Evolutionary conservation across 2,113 vertebrate genomes (phyloP), one percentile per base, ranked within the genome.

Genomic region (Mastomys natalensis): DNA sequence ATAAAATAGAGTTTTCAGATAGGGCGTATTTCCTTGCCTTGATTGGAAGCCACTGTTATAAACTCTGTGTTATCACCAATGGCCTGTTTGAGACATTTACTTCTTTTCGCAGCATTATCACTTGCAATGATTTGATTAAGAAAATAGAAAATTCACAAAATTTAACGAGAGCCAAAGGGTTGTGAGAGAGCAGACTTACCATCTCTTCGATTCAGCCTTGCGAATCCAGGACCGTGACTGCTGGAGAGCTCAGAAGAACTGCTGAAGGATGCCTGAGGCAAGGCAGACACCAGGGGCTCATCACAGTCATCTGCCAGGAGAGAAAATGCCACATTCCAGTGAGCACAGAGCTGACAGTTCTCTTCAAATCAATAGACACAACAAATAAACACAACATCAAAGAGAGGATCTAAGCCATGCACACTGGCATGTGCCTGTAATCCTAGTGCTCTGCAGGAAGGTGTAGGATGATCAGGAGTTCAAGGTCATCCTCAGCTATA

Each of bases 121-220:
- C 11, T 58, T 73, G 51, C 9, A 55, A 84, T 89, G 29, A 77
- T 81, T 93, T 86, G n/a, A 90, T 21, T 84, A 89, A 40, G 51
- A 73, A 43, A 93, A 80, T 72, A 3, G 31, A 84, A 96, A 95
- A n/a, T 62, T n/a, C 15, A 55, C 40, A 68, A 93, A 78, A 91
- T 89, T 85, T 15, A 55, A 13, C 4, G 68, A 19, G 3, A 89
- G 72, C 0, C 43, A 93, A 26, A n/a, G 51, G 88, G 76, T 13
- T 51, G 1, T n/a, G 21, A 34, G 45, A 93, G 92, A 21, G 82
- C 62, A 84, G 4, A 96, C 98, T 98, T 96, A 99, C 99, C 99
- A 1, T 99, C 99, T 99, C 99, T 99, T 97, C 99, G 98, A 97
- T 99, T 99, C 66, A 99, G 99, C 96, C 98, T 99, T 97, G 99